Conservation (phyloP, 2,113 vertebrate species). For the Indicator maculatus region DNA sequence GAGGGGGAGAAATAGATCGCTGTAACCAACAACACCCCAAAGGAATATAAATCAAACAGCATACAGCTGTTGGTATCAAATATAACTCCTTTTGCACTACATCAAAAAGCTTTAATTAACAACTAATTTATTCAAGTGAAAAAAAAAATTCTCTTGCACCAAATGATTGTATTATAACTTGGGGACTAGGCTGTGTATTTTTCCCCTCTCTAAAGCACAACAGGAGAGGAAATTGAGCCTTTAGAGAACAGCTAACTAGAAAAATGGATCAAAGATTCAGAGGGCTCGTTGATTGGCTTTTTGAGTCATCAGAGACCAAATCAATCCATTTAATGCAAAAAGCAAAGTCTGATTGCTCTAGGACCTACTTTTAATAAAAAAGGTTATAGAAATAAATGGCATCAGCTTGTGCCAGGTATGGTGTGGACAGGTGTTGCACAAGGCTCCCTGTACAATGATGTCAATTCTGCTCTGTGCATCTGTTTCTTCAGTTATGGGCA, state of each 20-base stretch:
- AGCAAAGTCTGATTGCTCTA: neutral
- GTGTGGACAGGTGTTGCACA: neutral
- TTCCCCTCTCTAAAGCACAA: neutral
- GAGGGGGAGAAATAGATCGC: neutral
- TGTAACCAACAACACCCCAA: conserved; percentile 47
- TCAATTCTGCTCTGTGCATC: neutral
- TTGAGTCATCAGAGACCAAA: conserved; percentile 3
- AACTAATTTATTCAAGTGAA: conserved; percentile 69
- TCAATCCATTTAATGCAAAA: neutral
- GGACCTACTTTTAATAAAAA: conserved; percentile 1
- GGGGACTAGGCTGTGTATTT: neutral
- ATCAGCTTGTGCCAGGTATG: accelerated
- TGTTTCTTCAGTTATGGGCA: neutral
- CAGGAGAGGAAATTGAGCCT: conserved; percentile 62
- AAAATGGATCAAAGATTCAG: conserved; percentile 66
- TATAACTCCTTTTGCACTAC: conserved; percentile 32
- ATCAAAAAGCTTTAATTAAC: conserved; percentile 78
- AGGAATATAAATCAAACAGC: conserved; percentile 67
- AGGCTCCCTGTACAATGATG: accelerated
- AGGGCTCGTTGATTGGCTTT: conserved; percentile 9
- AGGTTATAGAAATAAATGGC: neutral
- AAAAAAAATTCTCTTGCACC: conserved; percentile 34
- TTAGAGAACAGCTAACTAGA: conserved; percentile 53
- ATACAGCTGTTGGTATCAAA: conserved; percentile 64
- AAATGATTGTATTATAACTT: conserved; percentile 63